These are phyloP conservation scores for Epizoanthus illoricatus DNA, from an alignment of 92 coral and sea anemone genomes.

Conservation along the genomic window DNA sequence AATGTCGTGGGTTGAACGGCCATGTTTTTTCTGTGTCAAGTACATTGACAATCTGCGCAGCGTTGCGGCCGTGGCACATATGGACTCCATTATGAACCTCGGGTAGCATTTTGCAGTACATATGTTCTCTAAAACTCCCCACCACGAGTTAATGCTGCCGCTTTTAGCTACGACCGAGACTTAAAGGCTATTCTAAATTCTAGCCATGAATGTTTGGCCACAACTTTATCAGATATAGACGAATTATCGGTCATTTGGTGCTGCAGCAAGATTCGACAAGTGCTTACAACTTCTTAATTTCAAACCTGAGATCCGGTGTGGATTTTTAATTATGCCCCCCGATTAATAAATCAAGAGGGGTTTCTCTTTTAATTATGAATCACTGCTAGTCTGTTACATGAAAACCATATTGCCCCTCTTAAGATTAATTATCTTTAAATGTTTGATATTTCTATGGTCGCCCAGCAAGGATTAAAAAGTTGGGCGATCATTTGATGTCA, in stretches of 20 bases:
- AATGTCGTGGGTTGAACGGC: constrained; percentile 24
- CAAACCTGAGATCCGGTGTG: too few relatives aligned
- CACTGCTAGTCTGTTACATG: too few relatives aligned
- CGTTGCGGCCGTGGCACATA: constrained; percentile 27
- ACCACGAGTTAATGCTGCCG: constrained; percentile 52
- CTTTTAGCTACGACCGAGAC: constrained; percentile 23
- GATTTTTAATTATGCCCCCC: too few relatives aligned
- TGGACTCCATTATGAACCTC: constrained; percentile 53
- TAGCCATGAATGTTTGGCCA: not conserved
- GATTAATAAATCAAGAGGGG: too few relatives aligned
- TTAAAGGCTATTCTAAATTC: constrained; percentile 18
- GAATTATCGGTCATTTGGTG: too few relatives aligned
- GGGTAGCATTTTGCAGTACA: constrained; percentile 55
- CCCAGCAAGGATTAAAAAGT: not conserved
- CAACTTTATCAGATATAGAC: not conserved
- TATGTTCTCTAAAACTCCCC: constrained; percentile 62
- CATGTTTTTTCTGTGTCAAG: constrained; percentile 29
- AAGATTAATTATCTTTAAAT: too few relatives aligned
- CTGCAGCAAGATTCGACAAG: too few relatives aligned
- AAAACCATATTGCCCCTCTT: too few relatives aligned
- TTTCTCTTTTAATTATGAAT: too few relatives aligned
- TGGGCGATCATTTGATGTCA: too few relatives aligned
- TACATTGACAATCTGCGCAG: constrained; percentile 5
- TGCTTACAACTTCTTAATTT: too few relatives aligned
- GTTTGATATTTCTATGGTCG: not conserved